Conservation (phyloP, 2,888 invertebrate genomes). For the Serripes groenlandicus region DNA sequence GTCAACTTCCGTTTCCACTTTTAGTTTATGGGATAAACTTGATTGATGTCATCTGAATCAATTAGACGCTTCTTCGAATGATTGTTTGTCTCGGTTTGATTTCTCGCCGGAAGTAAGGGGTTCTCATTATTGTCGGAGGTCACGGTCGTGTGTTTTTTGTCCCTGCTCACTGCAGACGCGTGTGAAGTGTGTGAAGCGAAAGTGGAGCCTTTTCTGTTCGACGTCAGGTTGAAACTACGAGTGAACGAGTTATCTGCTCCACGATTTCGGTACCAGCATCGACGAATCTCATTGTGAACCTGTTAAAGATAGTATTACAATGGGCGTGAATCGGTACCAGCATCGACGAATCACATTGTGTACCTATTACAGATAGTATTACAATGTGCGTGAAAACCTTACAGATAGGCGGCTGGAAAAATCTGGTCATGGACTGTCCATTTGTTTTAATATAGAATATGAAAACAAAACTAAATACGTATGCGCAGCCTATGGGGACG, state of each 20-base stretch:
- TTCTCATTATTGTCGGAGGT: background rate
- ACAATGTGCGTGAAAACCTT: too few species aligned
- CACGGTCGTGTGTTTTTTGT: background rate
- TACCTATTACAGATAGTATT: too few species aligned
- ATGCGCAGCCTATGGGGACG: too few species aligned
- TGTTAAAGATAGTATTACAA: background rate
- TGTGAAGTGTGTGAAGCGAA: constrained; percentile 28
- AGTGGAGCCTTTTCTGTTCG: constrained; percentile 37
- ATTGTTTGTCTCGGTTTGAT: background rate
- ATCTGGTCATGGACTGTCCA: too few species aligned
- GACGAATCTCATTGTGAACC: constrained; percentile 58
- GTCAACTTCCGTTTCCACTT: too few species aligned
- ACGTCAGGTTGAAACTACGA: constrained; percentile 47
- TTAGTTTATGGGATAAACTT: constrained; percentile 11
- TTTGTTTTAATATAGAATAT: too few species aligned
- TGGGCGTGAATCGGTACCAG: too few species aligned
- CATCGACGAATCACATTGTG: constrained; percentile 27
- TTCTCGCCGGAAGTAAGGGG: background rate
- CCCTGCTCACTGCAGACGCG: background rate
- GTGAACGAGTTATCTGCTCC: constrained; percentile 34
- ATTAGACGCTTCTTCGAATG: background rate
- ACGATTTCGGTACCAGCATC: constrained; percentile 42
- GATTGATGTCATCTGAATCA: constrained; percentile 2
- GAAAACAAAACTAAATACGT: too few species aligned
- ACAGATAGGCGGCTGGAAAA: too few species aligned